A percentile compares a stretch with the other conserved stretches of the same genome.
Conservation (phyloP, 2,797 vertebrate genomes). For the Etheostoma nigrum region DNA sequence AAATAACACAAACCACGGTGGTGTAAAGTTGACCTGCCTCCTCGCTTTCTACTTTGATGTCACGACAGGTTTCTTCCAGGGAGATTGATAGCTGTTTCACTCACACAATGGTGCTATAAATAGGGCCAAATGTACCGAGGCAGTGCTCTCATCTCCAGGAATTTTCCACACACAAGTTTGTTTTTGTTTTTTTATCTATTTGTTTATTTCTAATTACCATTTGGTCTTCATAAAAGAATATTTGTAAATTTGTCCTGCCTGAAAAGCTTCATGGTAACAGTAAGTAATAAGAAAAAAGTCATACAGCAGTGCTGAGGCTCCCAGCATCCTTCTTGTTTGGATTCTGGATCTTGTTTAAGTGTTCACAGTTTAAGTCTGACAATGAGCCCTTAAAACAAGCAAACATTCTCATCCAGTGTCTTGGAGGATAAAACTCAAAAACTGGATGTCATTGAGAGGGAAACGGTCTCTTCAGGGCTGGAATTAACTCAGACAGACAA, state of each 20-base stretch:
- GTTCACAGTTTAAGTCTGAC: constrained; percentile 16
- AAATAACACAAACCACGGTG: constrained; percentile 40
- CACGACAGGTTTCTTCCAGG: constrained; percentile 52
- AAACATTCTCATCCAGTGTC: constrained; percentile 44
- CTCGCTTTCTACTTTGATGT: constrained; percentile 48
- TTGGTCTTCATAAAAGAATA: constrained; percentile 27
- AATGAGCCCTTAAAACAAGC: constrained; percentile 25
- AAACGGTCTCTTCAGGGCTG: constrained; percentile 59
- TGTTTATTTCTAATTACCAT: constrained; percentile 45
- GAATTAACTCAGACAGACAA: constrained; percentile 73
- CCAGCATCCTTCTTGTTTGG: constrained; percentile 25
- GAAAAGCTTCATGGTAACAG: constrained; percentile 14
- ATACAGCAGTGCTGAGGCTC: constrained; percentile 10
- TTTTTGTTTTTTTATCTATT: constrained; percentile 2
- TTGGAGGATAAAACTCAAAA: constrained; percentile 49
- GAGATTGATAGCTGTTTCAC: constrained; percentile 52
- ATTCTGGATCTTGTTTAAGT: constrained; percentile 28
- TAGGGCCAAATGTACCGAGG: constrained; percentile 55
- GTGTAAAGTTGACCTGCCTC: constrained; percentile 54
- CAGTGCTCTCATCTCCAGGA: constrained; percentile 59
- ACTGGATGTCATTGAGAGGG: constrained; percentile 69
- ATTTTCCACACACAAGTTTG: constrained; percentile 42
- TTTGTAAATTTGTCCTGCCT: constrained; percentile 21
- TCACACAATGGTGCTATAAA: constrained; percentile 62
- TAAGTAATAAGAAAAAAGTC: background rate